Percentiles rank a stretch among this genome's conserved stretches.
Conservation (phyloP, 2,888 invertebrate genomes). For the Hirtodrosophila alboralis region DNA sequence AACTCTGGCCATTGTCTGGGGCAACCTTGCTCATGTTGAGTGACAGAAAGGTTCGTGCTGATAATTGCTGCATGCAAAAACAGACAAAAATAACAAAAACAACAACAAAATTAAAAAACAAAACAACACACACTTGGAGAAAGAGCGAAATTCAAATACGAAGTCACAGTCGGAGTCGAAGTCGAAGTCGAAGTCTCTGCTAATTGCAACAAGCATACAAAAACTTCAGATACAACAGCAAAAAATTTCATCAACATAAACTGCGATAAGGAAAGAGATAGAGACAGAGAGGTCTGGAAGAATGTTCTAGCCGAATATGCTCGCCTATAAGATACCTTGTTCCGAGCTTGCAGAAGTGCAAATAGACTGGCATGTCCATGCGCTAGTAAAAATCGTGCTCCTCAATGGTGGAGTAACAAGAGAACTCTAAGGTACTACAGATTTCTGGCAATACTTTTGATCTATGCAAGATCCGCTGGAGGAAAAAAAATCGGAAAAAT, state of each 20-base stretch:
- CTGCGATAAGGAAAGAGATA: constrained; percentile 36
- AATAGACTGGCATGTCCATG: too few relatives aligned
- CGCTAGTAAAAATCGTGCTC: too few relatives aligned
- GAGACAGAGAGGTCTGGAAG: too few relatives aligned
- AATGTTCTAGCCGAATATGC: too few relatives aligned
- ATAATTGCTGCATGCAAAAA: constrained; percentile 71
- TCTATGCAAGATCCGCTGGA: too few relatives aligned
- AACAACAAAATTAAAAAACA: constrained; percentile 4
- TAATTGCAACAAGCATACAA: constrained; percentile 48
- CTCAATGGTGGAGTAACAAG: too few relatives aligned
- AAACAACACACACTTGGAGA: constrained; percentile 16
- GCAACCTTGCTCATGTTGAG: constrained; percentile 62
- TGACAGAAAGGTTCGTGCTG: constrained; percentile 70
- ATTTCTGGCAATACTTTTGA: too few relatives aligned
- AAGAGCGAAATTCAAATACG: constrained; percentile 16
- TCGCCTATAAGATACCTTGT: too few relatives aligned
- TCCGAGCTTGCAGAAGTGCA: too few relatives aligned
- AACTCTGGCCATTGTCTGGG: constrained; percentile 63
- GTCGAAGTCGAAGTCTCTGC: constrained; percentile 23
- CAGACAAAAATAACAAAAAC: background rate
- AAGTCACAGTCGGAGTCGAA: constrained; percentile 12
- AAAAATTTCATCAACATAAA: constrained; percentile 19
- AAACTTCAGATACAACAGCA: constrained; percentile 15
- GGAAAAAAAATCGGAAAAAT: too few relatives aligned
- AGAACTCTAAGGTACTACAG: too few relatives aligned